phyloP scores from a whole-genome alignment of 2,113 vertebrate genomes.

The Pseudois nayaur region DNA sequence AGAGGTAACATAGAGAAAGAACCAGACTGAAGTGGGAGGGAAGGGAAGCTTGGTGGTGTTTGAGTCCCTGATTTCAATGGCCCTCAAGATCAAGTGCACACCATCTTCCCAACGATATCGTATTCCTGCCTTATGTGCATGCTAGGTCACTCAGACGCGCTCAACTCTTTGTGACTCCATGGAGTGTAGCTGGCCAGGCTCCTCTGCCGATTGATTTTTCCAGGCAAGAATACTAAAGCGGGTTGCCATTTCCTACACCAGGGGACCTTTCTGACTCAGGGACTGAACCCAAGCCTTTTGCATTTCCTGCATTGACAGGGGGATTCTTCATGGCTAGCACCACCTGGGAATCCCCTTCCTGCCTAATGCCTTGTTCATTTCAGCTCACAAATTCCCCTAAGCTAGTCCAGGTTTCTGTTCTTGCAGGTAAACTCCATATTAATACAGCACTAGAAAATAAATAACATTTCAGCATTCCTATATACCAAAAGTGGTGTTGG shows the following conservation, averaged over 20 bases:
- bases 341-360: neutral
- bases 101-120: fast-evolving
- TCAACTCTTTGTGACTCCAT: neutral
- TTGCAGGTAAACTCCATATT: neutral
- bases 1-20: neutral
- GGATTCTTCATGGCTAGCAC: neutral
- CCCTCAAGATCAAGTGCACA: neutral
- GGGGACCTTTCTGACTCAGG: neutral
- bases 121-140: too few relatives aligned
- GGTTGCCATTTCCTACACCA: neutral
- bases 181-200: neutral
- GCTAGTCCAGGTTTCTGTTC: neutral
- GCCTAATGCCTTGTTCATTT: fast-evolving
- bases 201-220: neutral
- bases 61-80: neutral
- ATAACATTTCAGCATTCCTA: neutral
- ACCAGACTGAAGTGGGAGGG: neutral
- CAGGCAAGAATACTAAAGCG: neutral
- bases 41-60: fast-evolving
- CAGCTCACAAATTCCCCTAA: neutral
- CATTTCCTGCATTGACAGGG: neutral
- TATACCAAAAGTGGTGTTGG: neutral
- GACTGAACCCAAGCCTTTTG: neutral
- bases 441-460: fast-evolving
- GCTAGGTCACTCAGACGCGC: neutral